Evolutionary conservation across 2,113 vertebrate species (phyloP), one percentile per base, ranked within the genome.

Genomic region (Phocoena phocoena): DNA sequence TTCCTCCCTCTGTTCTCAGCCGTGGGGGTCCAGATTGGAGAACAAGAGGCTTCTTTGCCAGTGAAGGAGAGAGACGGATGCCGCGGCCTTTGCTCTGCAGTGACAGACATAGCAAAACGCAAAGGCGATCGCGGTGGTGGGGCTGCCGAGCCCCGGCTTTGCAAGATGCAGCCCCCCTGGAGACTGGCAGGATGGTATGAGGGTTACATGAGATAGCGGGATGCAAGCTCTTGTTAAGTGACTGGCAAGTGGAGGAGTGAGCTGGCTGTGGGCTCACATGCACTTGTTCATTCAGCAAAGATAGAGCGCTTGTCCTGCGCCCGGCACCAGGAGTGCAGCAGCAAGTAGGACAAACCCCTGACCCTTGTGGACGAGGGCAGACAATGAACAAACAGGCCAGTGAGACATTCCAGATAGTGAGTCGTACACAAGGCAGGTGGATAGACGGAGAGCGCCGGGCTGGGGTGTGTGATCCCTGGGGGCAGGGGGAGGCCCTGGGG

Each of bases 401-500:
- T 2, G 95, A 67, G 50, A n/a, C 38, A 13, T 12, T 62, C 77
- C 36, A 38, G 28, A 13, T 2, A 44, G 14, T 38, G 14, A 21
- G 13, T 9, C 1, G 3, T 11, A 14, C 31, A 20, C 21, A 20
- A 1, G 0, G 3, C 53, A 15, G 55, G 41, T 5, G 23, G 23
- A 21, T 5, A 26, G 28, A 41, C 28, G 55, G 28, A 17, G 17
- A 28, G 18, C 6, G 8, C 60, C 47, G 15, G 10, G 12, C 7
- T 18, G 8, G 65, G 26, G 31, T 13, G 14, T 41, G 4, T 1
- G 3, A 38, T 13, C 11, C 53, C 0, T 0, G 0, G 18, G 4
- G 6, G 6, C 1, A n/a, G 41, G n/a, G 8, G 73, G 9, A 20
- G 36, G 4, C 23, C 33, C 12, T 38, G 21, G 41, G 36, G 33